Conservation (phyloP, 2,797 vertebrate species). For the Chloroceryle amazona region DNA sequence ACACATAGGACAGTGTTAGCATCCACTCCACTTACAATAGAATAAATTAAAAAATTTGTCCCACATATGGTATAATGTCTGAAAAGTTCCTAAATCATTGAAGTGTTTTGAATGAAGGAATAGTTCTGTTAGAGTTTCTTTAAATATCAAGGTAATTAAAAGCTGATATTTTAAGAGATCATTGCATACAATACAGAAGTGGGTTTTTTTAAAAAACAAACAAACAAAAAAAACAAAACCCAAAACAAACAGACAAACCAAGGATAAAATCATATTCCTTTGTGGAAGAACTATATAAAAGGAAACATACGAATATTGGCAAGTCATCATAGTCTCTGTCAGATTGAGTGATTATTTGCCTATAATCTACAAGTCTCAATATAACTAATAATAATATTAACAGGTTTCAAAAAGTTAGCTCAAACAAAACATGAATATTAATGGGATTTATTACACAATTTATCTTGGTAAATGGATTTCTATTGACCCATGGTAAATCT, state of each 20-base stretch:
- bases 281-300: background rate
- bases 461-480: background rate
- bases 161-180: background rate
- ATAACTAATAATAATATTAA: constrained; percentile 15
- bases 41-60: background rate
- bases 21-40: constrained; percentile 29
- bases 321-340: background rate
- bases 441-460: background rate
- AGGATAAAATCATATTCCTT: background rate
- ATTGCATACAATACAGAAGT: background rate
- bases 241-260: background rate
- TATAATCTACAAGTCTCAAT: background rate
- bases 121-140: background rate
- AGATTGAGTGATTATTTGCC: constrained; percentile 16
- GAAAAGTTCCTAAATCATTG: background rate
- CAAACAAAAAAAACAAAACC: no score
- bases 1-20: background rate
- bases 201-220: background rate
- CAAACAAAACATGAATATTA: background rate
- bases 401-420: background rate
- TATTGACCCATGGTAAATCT: background rate
- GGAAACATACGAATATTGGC: background rate
- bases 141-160: background rate
- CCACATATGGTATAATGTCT: background rate
- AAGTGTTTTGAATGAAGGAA: background rate